A percentile compares a stretch with the other conserved stretches of the same genome.
These are phyloP conservation scores for Botrylloides violaceus DNA, from an alignment of 23 tunicate species.

Conservation along the genomic window DNA sequence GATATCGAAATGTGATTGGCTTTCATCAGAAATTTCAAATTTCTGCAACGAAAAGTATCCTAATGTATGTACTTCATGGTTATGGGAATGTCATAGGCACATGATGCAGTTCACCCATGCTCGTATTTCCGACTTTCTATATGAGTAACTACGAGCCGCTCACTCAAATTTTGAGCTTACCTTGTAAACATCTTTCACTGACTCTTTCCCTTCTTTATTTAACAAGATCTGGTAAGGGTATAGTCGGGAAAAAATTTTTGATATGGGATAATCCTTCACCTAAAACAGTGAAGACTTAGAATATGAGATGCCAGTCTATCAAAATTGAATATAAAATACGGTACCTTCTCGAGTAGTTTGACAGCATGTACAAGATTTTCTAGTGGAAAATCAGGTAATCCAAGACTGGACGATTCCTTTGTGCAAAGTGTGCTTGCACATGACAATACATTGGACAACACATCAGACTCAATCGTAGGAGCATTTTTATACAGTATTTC, in stretches of 20 bases:
- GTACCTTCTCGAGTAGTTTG: slow-evolving; percentile 44
- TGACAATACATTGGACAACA: slow-evolving; percentile 54
- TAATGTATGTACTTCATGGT: background rate
- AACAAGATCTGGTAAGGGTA: slow-evolving; percentile 56
- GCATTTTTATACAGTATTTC: slow-evolving; percentile 49
- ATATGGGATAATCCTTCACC: slow-evolving; percentile 58
- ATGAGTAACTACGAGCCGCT: too few species aligned
- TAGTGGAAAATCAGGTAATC: slow-evolving; percentile 87
- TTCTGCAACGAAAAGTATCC: slow-evolving; percentile 10
- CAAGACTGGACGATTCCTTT: slow-evolving; percentile 64
- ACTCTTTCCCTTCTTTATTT: slow-evolving; percentile 74
- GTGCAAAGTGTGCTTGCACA: slow-evolving; percentile 74
- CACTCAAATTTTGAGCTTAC: too few species aligned
- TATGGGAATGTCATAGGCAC: too few species aligned
- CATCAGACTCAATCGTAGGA: slow-evolving; percentile 49
- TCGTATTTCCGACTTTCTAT: too few species aligned
- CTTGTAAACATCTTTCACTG: slow-evolving; percentile 71
- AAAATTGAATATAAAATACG: background rate
- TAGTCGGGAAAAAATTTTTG: slow-evolving; percentile 39
- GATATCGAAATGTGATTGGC: too few species aligned
- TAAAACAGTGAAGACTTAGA: background rate
- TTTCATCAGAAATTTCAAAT: slow-evolving; percentile 15
- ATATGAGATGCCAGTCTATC: background rate
- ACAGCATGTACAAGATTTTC: slow-evolving; percentile 52
- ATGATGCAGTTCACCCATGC: too few species aligned